Evolutionary conservation across 2,113 vertebrate species (phyloP), one percentile per base, ranked within the genome.

Genomic region (Pygoscelis adeliae): DNA sequence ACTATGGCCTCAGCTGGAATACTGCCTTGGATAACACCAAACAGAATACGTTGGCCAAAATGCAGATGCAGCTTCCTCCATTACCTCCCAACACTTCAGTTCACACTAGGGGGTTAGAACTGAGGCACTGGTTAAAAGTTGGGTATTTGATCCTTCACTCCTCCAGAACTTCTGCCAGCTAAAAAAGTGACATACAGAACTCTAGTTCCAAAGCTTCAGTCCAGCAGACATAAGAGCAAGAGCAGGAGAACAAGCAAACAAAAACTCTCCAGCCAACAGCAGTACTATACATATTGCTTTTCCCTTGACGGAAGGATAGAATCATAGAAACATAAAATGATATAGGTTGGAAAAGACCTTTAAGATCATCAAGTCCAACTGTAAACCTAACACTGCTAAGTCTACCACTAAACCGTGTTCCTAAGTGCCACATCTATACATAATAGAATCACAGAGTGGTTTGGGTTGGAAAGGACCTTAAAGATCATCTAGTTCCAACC

Each of bases 401-500:
- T 52, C 26, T 52, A 44, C 16, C 18, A 52, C 23, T 61, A 77
- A 38, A 56, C 11, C 9, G 14, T 4, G 6, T 36, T 42, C 36
- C 10, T 9, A 52, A 62, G 53, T 19, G 21, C 32, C 26, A 62
- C 34, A 76, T 52, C 82, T 47, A n/a, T 6, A 32, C 2, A 4
- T 17, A 59, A 42, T 0, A 53, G 16, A 59, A n/a, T 72, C 34
- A 76, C 0, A 32, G 16, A 53, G 46, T 6, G 14, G 19, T 32
- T 27, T 52, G 30, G 3, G 34, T 25, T 94, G 66, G 36, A 90
- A 76, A 6, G 16, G 40, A 71, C 6, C 8, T 61, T 66, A 56
- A 72, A 59, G 7, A 42, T 7, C 34, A 62, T 38, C 10, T 4
- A 27, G 16, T 56, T 76, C 25, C 52, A 90, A 7, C 1, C 13